These are phyloP conservation scores for Slavum lentiscoides DNA, from an alignment of 2,888 invertebrate species.

Conservation along the genomic window DNA sequence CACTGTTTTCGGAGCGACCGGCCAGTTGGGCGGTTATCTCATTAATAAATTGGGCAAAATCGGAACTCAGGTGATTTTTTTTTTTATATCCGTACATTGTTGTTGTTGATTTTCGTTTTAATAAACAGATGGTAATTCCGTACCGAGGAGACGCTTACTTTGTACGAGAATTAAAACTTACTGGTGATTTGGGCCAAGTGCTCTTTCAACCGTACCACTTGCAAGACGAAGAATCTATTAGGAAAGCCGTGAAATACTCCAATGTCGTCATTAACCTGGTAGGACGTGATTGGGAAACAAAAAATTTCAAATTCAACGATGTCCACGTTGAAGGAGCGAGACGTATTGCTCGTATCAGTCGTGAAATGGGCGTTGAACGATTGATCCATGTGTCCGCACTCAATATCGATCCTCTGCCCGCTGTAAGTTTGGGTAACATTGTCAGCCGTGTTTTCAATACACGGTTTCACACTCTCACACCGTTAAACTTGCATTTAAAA, in stretches of 20 bases:
- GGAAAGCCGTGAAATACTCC: slow-evolving; percentile 85
- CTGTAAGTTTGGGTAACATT: slow-evolving; percentile 37
- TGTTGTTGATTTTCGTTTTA: not conserved
- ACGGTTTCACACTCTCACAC: not conserved
- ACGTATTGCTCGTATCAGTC: slow-evolving; percentile 74
- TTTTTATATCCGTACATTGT: not conserved
- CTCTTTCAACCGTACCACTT: slow-evolving; percentile 84
- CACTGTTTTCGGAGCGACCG: slow-evolving; percentile 95
- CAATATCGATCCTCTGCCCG: slow-evolving; percentile 66
- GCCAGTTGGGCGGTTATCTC: slow-evolving; percentile 85
- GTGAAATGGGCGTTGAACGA: slow-evolving; percentile 82
- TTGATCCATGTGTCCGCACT: slow-evolving; percentile 90
- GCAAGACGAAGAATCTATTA: slow-evolving; percentile 82
- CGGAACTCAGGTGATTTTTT: slow-evolving; percentile 71
- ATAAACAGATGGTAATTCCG: slow-evolving; percentile 82
- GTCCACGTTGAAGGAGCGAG: slow-evolving; percentile 85
- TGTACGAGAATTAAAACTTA: slow-evolving; percentile 72
- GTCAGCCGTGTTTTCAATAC: not conserved
- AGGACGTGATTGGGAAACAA: slow-evolving; percentile 90
- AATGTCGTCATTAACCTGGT: slow-evolving; percentile 96
- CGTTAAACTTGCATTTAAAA: too few relatives aligned
- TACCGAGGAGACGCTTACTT: slow-evolving; percentile 87
- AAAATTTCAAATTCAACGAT: slow-evolving; percentile 82
- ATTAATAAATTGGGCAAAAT: slow-evolving; percentile 87
- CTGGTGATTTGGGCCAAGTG: slow-evolving; percentile 94